These are phyloP conservation scores for Pilophorus perplexus DNA, from an alignment of 2,888 invertebrate species.

Conservation along the genomic window DNA sequence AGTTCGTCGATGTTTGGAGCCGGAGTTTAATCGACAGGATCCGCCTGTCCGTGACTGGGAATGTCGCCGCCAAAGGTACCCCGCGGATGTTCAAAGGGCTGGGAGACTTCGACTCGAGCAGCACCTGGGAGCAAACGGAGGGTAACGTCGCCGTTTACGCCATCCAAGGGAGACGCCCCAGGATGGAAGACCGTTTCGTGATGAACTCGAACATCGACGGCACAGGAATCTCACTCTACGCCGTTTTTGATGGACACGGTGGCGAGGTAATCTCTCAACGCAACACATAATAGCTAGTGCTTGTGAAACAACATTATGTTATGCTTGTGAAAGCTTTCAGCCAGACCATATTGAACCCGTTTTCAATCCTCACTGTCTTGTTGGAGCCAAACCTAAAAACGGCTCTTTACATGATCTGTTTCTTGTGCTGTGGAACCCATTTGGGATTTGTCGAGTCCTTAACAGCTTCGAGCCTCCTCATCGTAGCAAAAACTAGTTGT, in stretches of 20 bases:
- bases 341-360: too few species aligned
- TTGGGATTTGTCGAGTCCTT: too few species aligned
- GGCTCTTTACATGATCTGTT: too few species aligned
- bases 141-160: constrained; percentile 81
- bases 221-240: constrained; percentile 83
- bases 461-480: too few species aligned
- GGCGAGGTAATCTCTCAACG: too few species aligned
- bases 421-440: too few species aligned
- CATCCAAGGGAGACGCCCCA: constrained; percentile 81
- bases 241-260: constrained; percentile 93
- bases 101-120: constrained; percentile 56
- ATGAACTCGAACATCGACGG: constrained; percentile 80
- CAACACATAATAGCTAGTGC: too few species aligned
- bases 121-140: constrained; percentile 72
- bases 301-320: too few species aligned
- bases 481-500: too few species aligned
- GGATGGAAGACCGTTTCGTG: constrained; percentile 94
- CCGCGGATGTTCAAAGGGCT: constrained; percentile 35
- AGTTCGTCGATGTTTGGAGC: constrained; percentile 78
- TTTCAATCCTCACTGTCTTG: too few species aligned
- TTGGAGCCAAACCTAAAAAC: too few species aligned
- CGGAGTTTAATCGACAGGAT: constrained; percentile 68
- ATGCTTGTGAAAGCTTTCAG: too few species aligned
- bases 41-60: constrained; percentile 54
- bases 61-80: constrained; percentile 35